Evolutionary conservation across 2,888 invertebrate species (phyloP), one percentile per base, ranked within the genome.

Genomic region (Lithosia quadra): DNA sequence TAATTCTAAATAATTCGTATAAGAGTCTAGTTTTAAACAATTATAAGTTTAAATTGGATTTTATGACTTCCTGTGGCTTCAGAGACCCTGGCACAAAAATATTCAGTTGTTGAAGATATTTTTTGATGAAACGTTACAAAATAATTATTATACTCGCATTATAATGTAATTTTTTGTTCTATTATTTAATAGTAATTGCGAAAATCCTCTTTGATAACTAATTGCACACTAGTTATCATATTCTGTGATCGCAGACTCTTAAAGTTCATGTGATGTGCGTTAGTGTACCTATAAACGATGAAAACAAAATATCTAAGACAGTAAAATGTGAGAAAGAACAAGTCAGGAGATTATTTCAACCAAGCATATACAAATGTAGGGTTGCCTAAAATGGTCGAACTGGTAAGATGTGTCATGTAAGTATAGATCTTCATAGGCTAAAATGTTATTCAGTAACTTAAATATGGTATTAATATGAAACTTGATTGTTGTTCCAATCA

Each of bases 21-120:
- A 18, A 49, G n/a, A 49, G 49, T n/a, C n/a, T 49, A 49, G 49
- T 49, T 49, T 49, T 49, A 49, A n/a, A 49, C 49, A n/a, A 49
- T n/a, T 49, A 49, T 49, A 49, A n/a, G n/a, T 49, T 49, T 15
- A n/a, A 49, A 49, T n/a, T 43, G 18, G 18, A 18, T 43, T 5
- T 43, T 43, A 18, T 18, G 7, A 18, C 0, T 43, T 43, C 15
- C 18, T 43, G 43, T 43, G 28, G n/a, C n/a, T 39, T 39, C 49
- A 2, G 15, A 49, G n/a, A 18, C n/a, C n/a, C 49, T n/a, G n/a
- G 49, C 15, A n/a, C 49, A 49, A n/a, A 18, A 18, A 49, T 49
- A 49, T n/a, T 49, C n/a, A 8, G 49, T 9, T 49, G 2, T 49
- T 7, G 49, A 49, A 49, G n/a, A n/a, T n/a, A n/a, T n/a, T n/a